A percentile compares a stretch with the other conserved stretches of the same genome.
These are phyloP conservation scores for Halictus ligatus DNA, from an alignment of 2,888 invertebrate genomes.

Conservation along the genomic window DNA sequence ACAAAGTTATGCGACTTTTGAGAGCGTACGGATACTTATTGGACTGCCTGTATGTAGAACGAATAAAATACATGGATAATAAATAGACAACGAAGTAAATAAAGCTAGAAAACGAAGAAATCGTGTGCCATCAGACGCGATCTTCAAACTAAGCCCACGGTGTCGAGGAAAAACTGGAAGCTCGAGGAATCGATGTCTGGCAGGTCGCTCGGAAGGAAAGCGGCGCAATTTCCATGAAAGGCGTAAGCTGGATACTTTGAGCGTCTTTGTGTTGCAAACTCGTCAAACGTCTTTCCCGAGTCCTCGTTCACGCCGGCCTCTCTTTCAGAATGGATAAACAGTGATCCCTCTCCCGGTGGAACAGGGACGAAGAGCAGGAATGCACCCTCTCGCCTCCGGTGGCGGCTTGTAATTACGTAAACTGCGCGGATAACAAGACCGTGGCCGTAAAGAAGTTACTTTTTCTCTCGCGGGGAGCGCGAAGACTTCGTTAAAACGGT, in stretches of 20 bases:
- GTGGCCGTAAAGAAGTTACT: slow-evolving; percentile 42
- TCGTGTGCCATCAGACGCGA: neutral
- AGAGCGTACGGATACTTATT: too few relatives aligned
- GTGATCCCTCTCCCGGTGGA: neutral
- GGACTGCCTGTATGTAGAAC: too few relatives aligned
- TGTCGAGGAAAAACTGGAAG: neutral
- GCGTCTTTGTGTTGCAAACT: slow-evolving; percentile 20
- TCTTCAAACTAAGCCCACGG: neutral
- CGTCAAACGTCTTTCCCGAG: slow-evolving; percentile 35
- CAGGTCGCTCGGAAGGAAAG: neutral
- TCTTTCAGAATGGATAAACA: slow-evolving; percentile 49
- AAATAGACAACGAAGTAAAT: neutral
- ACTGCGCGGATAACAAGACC: slow-evolving; percentile 57
- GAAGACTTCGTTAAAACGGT: slow-evolving; percentile 55
- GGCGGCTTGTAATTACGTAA: slow-evolving; percentile 55
- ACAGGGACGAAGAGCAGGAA: slow-evolving; percentile 28
- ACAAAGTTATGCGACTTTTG: too few relatives aligned
- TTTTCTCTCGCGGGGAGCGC: slow-evolving; percentile 32
- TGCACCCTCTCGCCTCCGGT: neutral
- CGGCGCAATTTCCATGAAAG: neutral
- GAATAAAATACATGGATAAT: too few relatives aligned
- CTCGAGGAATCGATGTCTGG: neutral
- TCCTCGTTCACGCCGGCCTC: slow-evolving; percentile 29
- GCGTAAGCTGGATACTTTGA: slow-evolving; percentile 11
- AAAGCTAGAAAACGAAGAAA: neutral